Percentiles rank a stretch among this genome's conserved stretches.
Conservation (phyloP, 2,888 invertebrate genomes). For the Drosophila putrida region DNA sequence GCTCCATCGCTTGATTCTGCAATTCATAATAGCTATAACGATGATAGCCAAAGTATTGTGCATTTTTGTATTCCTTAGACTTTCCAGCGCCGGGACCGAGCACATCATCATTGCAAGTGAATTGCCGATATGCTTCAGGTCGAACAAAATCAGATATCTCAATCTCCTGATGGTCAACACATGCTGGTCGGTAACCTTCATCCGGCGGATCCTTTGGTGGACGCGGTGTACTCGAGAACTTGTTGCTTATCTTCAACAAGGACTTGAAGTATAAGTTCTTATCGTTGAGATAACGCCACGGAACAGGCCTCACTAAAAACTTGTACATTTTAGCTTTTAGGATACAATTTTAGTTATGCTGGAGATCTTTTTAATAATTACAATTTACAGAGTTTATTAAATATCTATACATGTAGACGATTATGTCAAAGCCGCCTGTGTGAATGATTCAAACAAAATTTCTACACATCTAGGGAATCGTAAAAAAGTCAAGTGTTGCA, state of each 20-base stretch:
- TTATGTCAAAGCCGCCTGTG: background rate
- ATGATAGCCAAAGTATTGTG: conserved; percentile 81
- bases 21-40: conserved; percentile 77
- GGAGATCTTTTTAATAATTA: too few species aligned
- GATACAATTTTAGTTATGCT: background rate
- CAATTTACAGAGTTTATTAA: too few species aligned
- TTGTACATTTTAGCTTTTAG: conserved; percentile 16
- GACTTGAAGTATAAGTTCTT: background rate
- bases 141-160: conserved; percentile 60
- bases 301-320: background rate
- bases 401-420: too few species aligned
- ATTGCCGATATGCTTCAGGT: conserved; percentile 71
- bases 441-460: background rate
- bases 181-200: conserved; percentile 66
- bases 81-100: conserved; percentile 80
- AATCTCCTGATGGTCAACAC: conserved; percentile 64
- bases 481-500: background rate
- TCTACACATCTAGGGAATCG: too few species aligned
- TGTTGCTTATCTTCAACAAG: conserved; percentile 4
- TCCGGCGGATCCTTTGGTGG: conserved; percentile 82
- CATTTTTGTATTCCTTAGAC: conserved; percentile 74
- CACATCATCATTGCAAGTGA: conserved; percentile 57
- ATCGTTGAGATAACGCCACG: background rate
- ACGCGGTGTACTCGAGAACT: conserved; percentile 54
- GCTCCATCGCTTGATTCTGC: conserved; percentile 55